phyloP scores from a whole-genome alignment of 2,797 vertebrate genomes.

The Notamacropus eugenii region DNA sequence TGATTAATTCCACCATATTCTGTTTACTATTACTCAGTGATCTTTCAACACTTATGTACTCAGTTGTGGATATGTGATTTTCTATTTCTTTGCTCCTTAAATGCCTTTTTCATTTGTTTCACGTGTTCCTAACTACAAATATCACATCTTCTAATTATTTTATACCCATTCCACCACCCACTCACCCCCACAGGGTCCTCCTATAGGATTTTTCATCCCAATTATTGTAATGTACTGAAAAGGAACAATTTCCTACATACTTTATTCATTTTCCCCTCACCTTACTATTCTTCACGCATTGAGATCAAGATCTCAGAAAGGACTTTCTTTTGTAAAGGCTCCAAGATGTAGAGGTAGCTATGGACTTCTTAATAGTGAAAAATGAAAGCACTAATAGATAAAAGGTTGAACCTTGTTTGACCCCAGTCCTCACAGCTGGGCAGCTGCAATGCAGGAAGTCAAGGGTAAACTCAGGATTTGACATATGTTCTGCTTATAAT shows the following conservation, averaged over 20 bases:
- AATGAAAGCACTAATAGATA: conserved; percentile 16
- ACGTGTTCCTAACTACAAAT: conserved; percentile 33
- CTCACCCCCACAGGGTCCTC: background rate
- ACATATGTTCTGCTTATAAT: background rate
- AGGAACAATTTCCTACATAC: conserved; percentile 9
- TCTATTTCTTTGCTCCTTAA: conserved; percentile 28
- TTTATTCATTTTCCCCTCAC: conserved; percentile 38
- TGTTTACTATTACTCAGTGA: background rate
- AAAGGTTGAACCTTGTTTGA: background rate
- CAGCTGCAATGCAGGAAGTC: conserved; percentile 12
- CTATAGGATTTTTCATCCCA: conserved; percentile 15
- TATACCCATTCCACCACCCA: background rate
- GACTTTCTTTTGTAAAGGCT: conserved; percentile 53
- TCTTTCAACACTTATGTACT: conserved; percentile 2
- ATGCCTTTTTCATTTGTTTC: conserved; percentile 47
- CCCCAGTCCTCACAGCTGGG: background rate
- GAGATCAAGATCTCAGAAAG: background rate
- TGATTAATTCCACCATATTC: conserved; percentile 48
- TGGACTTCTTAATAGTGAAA: conserved; percentile 23
- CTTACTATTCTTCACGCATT: background rate
- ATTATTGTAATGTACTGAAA: conserved; percentile 22
- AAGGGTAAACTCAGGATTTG: background rate
- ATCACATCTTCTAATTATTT: conserved; percentile 31
- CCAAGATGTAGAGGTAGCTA: conserved; percentile 3
- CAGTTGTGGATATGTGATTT: conserved; percentile 49